Evolutionary conservation across 2,888 invertebrate genomes (phyloP).

Genomic region (Mythimna lalbum): DNA sequence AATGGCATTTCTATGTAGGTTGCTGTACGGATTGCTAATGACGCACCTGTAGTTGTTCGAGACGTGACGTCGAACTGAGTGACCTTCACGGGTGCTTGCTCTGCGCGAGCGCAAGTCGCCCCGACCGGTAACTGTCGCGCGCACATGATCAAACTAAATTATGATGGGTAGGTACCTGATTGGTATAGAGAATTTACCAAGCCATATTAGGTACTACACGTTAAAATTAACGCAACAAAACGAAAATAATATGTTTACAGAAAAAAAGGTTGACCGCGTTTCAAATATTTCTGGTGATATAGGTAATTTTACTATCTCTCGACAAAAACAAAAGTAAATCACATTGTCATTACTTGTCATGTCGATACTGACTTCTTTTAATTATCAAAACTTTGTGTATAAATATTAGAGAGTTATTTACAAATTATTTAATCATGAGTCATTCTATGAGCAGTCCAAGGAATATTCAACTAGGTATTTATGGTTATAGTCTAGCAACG

Average conservation of each 20-base stretch:
- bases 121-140: constrained; percentile 42
- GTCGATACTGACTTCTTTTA: constrained; percentile 28
- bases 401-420: constrained; percentile 45
- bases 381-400: constrained; percentile 50
- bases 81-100: constrained; percentile 86
- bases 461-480: constrained; percentile 84
- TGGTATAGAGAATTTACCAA: neutral
- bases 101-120: constrained; percentile 70
- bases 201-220: neutral
- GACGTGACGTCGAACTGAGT: constrained; percentile 80
- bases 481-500: neutral
- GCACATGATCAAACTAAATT: constrained; percentile 43
- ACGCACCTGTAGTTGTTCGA: constrained; percentile 70
- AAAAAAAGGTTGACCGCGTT: constrained; percentile 7
- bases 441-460: constrained; percentile 88
- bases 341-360: constrained; percentile 21
- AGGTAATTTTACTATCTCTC: neutral
- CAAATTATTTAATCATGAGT: constrained; percentile 74
- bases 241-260: neutral
- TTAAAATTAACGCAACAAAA: neutral
- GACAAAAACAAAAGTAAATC: constrained; percentile 51
- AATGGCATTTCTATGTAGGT: constrained; percentile 65
- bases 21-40: constrained; percentile 64
- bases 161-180: neutral
- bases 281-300: constrained; percentile 16